Conservation (phyloP, 2,888 invertebrate species). For the Drosophila maculinotata region DNA sequence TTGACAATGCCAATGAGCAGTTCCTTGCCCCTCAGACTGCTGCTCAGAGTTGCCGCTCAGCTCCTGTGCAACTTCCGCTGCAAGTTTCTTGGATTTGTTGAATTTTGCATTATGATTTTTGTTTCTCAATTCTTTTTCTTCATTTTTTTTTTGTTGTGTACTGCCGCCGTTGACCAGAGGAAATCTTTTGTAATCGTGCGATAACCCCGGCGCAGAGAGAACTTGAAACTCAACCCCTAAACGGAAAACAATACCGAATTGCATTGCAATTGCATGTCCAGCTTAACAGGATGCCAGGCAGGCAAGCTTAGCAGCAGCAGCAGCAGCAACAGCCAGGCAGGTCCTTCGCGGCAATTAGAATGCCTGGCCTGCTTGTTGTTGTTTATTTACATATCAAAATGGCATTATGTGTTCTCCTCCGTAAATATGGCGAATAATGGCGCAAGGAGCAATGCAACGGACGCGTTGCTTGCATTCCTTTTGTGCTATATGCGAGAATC, state of each 20-base stretch:
- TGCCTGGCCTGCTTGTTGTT: conserved; percentile 18
- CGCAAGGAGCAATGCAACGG: conserved; percentile 54
- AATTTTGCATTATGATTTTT: conserved; percentile 39
- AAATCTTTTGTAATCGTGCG: conserved; percentile 81
- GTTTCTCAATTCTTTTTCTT: background rate
- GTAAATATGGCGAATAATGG: conserved; percentile 56
- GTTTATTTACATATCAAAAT: conserved; percentile 74
- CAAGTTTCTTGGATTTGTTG: conserved; percentile 49
- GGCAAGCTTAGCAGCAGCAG: background rate
- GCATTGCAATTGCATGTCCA: conserved; percentile 79
- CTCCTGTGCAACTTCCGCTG: conserved; percentile 66
- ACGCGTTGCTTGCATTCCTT: conserved; percentile 57
- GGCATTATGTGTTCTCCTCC: conserved; percentile 56
- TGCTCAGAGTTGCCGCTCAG: background rate
- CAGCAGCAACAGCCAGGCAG: conserved; percentile 53
- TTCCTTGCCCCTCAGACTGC: background rate
- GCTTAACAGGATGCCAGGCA: conserved; percentile 69
- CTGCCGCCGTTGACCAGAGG: conserved; percentile 74
- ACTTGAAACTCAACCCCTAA: conserved; percentile 76
- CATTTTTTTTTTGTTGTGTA: conserved; percentile 23
- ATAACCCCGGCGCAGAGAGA: conserved; percentile 73
- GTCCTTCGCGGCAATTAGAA: conserved; percentile 78
- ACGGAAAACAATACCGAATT: conserved; percentile 50
- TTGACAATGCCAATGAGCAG: conserved; percentile 9
- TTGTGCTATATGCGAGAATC: conserved; percentile 61